Base-by-base conservation (phyloP, 64 coral and sea anemone species). In the Catalaphyllia jardinei region DNA sequence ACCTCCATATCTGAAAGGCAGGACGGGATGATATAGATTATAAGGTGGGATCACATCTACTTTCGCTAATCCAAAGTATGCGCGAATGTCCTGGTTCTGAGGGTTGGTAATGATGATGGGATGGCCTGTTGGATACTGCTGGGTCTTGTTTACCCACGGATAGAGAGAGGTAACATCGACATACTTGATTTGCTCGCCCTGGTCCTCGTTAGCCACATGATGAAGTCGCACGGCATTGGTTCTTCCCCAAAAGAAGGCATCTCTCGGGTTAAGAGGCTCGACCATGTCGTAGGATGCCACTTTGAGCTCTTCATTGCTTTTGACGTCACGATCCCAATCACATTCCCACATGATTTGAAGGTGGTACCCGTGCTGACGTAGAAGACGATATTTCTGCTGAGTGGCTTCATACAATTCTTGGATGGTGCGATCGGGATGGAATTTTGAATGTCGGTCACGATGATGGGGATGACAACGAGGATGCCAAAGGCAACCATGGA, bases 171-270 rank as follows among this genome's bases (percentile, higher is more conserved):
- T 89, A 18, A 79, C 35, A n/a, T n/a, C 88, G 59, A 64, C 62
- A 19, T 89, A 89, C 1, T 17, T 27, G 24, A 89, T 79, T 11
- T 24, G 14, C 14, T 79, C 52, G 6, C 22, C 62, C 10, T 35
- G 33, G 33, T 35, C 33, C 1, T 39, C 19, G 5, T 38, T 3
- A 18, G 42, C n/a, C 0, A 51, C 22, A 8, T 24, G 9, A 25
- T 79, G 69, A 3, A 89, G 30, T 7, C 71, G 29, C 3, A 91
- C 14, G n/a, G 63, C 78, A 17, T 83, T 91, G 15, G 78, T 90
- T 0, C 78, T 63, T 0, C 89, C 89, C 0, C 89, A 78, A 65
- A 90, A 90, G 24, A 90, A 90, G 0, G 88, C 88, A 10, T 89
- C 74, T 1, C 74, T 64, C 65, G 63, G 89, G 2, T 82, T 0